Conservation (phyloP, 2,888 invertebrate species). For the Euphydryas editha region DNA sequence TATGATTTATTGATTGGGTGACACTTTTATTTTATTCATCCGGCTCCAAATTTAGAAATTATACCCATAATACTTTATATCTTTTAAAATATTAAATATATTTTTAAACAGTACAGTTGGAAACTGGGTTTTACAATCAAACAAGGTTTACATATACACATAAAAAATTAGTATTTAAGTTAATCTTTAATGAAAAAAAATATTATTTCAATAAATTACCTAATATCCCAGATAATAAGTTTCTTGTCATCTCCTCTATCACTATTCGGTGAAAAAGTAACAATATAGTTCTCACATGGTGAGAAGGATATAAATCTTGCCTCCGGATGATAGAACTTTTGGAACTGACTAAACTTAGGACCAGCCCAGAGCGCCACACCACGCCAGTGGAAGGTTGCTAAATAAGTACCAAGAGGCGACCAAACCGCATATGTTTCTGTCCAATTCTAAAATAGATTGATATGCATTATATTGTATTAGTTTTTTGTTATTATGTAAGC, state of each 20-base stretch:
- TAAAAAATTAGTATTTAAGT: too few species aligned
- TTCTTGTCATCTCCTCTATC: slow-evolving; percentile 90
- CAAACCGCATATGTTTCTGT: slow-evolving; percentile 98
- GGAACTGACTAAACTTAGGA: slow-evolving; percentile 94
- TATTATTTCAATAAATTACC: slow-evolving; percentile 67
- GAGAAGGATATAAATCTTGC: slow-evolving; percentile 99
- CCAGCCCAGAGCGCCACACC: slow-evolving; percentile 99
- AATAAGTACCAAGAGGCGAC: slow-evolving; percentile 98
- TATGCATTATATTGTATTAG: too few species aligned
- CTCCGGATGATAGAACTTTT: slow-evolving; percentile 94
- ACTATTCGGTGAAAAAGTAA: slow-evolving; percentile 94
- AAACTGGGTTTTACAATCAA: too few species aligned
- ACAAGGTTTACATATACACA: too few species aligned
- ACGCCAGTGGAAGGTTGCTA: slow-evolving; percentile 97
- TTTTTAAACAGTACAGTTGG: too few species aligned
- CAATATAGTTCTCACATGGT: slow-evolving; percentile 97
- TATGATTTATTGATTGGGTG: too few species aligned
- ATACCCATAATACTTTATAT: neutral
- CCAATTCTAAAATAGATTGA: slow-evolving; percentile 87
- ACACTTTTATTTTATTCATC: too few species aligned
- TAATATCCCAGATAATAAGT: slow-evolving; percentile 98
- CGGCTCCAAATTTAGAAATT: too few species aligned
- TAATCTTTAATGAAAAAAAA: too few species aligned
- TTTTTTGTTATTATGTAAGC: too few species aligned
- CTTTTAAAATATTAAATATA: neutral